Conservation (phyloP, 2,888 invertebrate genomes). For the Ceratothoa steindachneri region DNA sequence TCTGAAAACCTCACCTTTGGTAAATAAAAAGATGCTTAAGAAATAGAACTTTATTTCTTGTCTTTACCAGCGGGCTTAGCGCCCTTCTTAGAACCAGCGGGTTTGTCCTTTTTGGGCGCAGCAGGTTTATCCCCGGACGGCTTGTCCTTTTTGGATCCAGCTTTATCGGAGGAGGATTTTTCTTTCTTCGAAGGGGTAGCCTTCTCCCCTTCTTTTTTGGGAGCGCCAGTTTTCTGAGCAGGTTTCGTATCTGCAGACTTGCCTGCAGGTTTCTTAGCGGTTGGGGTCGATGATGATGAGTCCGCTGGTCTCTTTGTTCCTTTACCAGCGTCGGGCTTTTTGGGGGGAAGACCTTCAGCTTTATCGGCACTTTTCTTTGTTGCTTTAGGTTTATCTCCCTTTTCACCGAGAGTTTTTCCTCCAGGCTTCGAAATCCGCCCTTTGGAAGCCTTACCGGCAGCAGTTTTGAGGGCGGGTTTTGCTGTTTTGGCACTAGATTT, state of each 20-base stretch:
- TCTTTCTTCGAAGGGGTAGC: background rate
- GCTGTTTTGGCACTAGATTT: background rate
- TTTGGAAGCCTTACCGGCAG: background rate
- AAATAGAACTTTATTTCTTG: background rate
- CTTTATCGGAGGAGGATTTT: background rate
- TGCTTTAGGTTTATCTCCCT: background rate
- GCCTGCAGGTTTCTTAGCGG: background rate
- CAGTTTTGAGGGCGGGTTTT: background rate
- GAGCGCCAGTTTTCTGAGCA: background rate
- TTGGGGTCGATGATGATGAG: too few species aligned
- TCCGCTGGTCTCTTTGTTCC: too few species aligned
- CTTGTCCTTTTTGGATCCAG: background rate
- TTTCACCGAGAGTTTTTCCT: background rate
- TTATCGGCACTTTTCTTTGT: background rate
- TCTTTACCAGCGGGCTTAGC: background rate
- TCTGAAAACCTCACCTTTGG: too few species aligned
- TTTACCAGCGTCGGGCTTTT: too few species aligned
- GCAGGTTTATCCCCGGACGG: background rate
- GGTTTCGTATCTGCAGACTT: background rate
- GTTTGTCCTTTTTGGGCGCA: slow-evolving; percentile 9
- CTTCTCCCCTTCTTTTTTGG: background rate
- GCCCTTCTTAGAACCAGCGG: background rate
- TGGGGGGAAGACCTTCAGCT: background rate
- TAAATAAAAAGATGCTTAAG: background rate
- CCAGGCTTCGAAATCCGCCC: background rate